Evolutionary conservation across 1,140 invertebrate species (phyloP).

Genomic region (Ylistrum balloti): DNA sequence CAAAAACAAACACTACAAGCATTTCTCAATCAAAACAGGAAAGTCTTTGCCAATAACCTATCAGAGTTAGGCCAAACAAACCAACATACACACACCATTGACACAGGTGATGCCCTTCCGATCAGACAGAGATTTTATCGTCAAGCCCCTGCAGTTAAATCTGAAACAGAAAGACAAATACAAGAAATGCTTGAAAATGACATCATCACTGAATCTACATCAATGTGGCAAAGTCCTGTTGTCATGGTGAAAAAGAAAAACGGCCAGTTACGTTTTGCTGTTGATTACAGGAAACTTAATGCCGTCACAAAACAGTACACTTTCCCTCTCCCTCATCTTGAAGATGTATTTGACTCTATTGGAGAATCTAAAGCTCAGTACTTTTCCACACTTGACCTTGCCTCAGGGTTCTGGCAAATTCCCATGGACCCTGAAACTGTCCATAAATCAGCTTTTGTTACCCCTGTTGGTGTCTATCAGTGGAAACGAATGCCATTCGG

Average conservation of each 20-base stretch:
- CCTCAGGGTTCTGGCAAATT: too few species aligned
- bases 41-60: slow-evolving; percentile 59
- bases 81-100: slow-evolving; percentile 51
- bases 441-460: too few species aligned
- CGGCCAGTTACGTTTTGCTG: too few species aligned
- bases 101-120: slow-evolving; percentile 48
- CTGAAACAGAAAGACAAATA: slow-evolving; percentile 52
- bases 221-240: too few species aligned
- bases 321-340: too few species aligned
- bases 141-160: slow-evolving; percentile 42
- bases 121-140: slow-evolving; percentile 34
- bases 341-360: too few species aligned
- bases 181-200: too few species aligned
- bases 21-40: slow-evolving; percentile 53
- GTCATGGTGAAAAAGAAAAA: too few species aligned
- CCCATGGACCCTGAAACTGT: too few species aligned
- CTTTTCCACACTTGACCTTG: too few species aligned
- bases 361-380: too few species aligned
- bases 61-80: slow-evolving; percentile 54
- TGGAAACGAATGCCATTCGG: slow-evolving; percentile 64
- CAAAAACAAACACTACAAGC: slow-evolving; percentile 51
- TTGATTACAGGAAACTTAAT: slow-evolving; percentile 62
- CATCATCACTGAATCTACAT: slow-evolving; percentile 55
- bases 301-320: slow-evolving; percentile 19
- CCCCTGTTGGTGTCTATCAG: too few species aligned